Conservation (phyloP, 2,888 invertebrate genomes). For the Pomacea canaliculata region DNA sequence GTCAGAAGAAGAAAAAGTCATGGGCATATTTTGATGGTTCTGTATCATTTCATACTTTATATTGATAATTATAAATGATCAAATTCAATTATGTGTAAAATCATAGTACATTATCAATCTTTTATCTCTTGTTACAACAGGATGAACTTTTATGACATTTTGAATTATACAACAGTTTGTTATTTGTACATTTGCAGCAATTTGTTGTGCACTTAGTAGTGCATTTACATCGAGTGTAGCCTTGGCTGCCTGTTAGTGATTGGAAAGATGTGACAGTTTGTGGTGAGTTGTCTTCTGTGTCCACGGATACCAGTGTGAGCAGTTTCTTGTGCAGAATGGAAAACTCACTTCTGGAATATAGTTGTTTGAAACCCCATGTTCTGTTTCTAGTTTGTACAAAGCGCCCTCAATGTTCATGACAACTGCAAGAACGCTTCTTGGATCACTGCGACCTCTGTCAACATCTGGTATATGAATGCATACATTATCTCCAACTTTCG, state of each 20-base stretch:
- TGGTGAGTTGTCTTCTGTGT: background rate
- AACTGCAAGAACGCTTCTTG: background rate
- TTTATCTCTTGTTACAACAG: background rate
- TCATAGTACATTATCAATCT: background rate
- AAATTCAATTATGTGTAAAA: background rate
- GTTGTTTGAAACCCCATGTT: background rate
- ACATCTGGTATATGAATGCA: background rate
- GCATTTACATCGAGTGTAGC: background rate
- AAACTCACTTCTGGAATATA: background rate
- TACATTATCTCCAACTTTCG: background rate
- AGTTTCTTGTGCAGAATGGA: background rate
- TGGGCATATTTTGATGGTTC: background rate
- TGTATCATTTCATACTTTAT: background rate
- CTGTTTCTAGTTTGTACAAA: background rate
- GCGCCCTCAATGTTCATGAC: background rate
- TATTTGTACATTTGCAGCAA: background rate
- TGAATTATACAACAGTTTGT: background rate
- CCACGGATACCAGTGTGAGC: background rate
- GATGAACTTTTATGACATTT: constrained; percentile 5
- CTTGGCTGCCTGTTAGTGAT: background rate
- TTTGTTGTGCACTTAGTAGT: background rate
- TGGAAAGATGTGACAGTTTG: background rate
- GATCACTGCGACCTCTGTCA: background rate
- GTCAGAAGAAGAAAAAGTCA: background rate
- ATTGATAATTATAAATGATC: background rate